Conservation (phyloP, 2,888 invertebrate genomes). For the Ormyrus thymus region DNA sequence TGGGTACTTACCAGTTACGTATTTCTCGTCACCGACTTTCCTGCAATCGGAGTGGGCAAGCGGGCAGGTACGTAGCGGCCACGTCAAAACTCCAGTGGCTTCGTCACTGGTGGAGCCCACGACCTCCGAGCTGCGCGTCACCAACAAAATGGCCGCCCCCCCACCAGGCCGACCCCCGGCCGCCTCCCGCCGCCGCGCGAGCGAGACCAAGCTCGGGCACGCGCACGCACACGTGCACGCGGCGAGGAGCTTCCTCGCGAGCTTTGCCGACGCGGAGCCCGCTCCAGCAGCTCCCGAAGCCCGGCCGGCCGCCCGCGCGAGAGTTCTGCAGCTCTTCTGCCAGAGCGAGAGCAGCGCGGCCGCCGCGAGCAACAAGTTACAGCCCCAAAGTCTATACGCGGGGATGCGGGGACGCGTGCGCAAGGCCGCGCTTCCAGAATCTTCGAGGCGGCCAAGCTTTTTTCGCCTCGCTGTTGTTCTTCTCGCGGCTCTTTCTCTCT, state of each 20-base stretch:
- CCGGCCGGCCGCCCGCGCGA: too few species aligned
- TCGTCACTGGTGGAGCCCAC: conserved; percentile 84
- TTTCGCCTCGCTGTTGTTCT: not conserved
- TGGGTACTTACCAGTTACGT: conserved; percentile 93
- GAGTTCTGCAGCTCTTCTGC: not conserved
- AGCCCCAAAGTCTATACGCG: conserved; percentile 12
- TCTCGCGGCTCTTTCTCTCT: too few species aligned
- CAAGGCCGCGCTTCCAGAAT: conserved; percentile 28
- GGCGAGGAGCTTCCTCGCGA: not conserved
- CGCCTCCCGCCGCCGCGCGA: conserved; percentile 3
- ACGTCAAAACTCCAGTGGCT: conserved; percentile 91
- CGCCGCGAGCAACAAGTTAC: conserved; percentile 30
- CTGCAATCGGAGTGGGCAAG: conserved; percentile 95
- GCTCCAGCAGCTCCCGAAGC: not conserved
- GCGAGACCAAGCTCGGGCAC: conserved; percentile 6
- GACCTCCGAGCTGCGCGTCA: conserved; percentile 56
- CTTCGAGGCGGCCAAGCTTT: conserved; percentile 16
- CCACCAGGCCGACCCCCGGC: conserved; percentile 24
- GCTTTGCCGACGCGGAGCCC: not conserved
- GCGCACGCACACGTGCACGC: conserved; percentile 47
- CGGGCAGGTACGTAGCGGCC: conserved; percentile 94
- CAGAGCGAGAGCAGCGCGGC: not conserved
- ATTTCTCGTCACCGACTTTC: conserved; percentile 95
- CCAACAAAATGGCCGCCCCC: conserved; percentile 61
- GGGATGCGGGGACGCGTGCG: too few species aligned